Conservation (phyloP, 2,113 vertebrate genomes). For the Apistogramma diplotaenia region DNA sequence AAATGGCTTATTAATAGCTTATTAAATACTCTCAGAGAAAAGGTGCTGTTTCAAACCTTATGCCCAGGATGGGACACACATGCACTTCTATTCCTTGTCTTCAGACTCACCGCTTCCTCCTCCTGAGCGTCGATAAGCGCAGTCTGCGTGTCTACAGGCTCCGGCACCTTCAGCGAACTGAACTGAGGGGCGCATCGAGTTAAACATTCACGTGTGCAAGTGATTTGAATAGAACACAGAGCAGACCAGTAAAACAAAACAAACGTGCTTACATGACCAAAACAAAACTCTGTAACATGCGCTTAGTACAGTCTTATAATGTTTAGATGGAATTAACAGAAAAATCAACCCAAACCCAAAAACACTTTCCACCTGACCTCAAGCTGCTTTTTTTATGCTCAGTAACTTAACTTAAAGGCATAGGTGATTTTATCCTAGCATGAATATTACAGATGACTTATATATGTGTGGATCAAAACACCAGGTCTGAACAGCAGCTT, state of each 20-base stretch:
- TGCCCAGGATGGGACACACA: background rate
- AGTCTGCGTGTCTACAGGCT: constrained; percentile 83
- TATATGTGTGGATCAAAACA: no score
- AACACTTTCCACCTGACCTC: no score
- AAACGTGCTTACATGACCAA: background rate
- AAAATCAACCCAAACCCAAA: background rate
- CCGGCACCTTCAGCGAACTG: constrained; percentile 77
- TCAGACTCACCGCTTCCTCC: constrained; percentile 80
- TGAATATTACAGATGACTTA: no score
- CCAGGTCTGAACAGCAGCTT: background rate
- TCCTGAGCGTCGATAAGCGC: constrained; percentile 80
- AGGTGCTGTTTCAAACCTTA: no score
- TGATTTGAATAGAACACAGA: background rate
- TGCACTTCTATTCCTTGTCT: background rate
- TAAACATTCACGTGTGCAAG: accelerated
- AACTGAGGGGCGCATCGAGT: constrained; percentile 58
- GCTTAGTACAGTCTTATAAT: background rate
- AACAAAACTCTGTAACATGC: background rate
- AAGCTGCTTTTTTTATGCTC: no score
- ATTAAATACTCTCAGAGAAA: background rate
- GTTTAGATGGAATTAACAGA: background rate
- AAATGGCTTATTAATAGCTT: background rate
- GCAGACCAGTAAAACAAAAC: no score
- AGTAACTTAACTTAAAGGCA: no score
- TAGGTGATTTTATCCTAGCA: no score